These are phyloP conservation scores for Apis florea DNA, from an alignment of 1,140 invertebrate species.

Conservation along the genomic window DNA sequence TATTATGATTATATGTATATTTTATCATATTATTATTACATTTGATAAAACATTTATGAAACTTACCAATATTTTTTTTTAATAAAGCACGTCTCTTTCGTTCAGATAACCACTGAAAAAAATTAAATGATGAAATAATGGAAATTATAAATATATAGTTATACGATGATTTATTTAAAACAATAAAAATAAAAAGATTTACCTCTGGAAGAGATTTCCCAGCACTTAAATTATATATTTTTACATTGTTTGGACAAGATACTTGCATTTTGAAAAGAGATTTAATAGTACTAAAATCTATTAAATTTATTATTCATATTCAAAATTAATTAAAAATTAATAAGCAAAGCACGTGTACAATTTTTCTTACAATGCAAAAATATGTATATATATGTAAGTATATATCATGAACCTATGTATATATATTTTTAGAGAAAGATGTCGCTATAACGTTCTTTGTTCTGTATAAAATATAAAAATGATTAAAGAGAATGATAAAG, in stretches of 20 bases:
- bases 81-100: slow-evolving; percentile 91
- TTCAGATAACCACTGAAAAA: slow-evolving; percentile 94
- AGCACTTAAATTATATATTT: slow-evolving; percentile 98
- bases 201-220: slow-evolving; percentile 98
- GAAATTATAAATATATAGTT: neutral
- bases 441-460: neutral
- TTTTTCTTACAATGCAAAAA: too few species aligned
- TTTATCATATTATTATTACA: neutral
- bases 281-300: neutral
- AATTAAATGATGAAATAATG: slow-evolving; percentile 3
- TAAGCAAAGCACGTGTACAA: neutral
- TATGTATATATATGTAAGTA: neutral
- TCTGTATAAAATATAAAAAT: neutral
- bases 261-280: slow-evolving; percentile 84
- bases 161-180: neutral
- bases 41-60: neutral
- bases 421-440: neutral
- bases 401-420: neutral
- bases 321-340: neutral
- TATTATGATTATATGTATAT: slow-evolving; percentile 3
- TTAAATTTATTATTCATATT: neutral
- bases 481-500: neutral
- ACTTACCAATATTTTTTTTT: slow-evolving; percentile 91
- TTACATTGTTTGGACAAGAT: slow-evolving; percentile 94
- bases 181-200: slow-evolving; percentile 67